Base-by-base conservation (phyloP, 2,888 invertebrate genomes). In the Xanthia togata region DNA sequence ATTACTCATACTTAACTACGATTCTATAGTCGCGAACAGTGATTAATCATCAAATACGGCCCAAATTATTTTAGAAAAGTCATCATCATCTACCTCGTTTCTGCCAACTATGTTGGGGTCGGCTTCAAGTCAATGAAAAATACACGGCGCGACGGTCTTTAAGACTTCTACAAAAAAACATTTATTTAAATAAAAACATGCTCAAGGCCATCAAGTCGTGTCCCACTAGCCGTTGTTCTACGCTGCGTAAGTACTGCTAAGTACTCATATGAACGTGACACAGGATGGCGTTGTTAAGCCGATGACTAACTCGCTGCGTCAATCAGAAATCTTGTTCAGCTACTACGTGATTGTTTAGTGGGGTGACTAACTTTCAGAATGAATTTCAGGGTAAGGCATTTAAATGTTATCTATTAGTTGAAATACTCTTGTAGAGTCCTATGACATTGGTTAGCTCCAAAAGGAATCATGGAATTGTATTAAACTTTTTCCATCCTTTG, bases 281-380 rank as follows among this genome's bases (percentile, higher is more conserved):
- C 88, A 87, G 87, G 87, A 87, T 73, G 87, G 9, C n/a, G 38
- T 81, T 68, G 78, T 87, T 87, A 82, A 79, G 73, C 78, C 53
- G 57, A 57, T 76, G 44, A 78, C 65, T 67, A 70, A 26, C 20
- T n/a, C 70, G 71, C 73, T 69, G 73, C 79, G 79, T 79, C 88
- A 82, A 75, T 76, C 71, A 78, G 62, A 78, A 82, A 87, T 87
- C 87, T 84, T 60, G 78, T 81, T 81, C 68, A 70, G 67, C 47
- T 77, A 64, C 69, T 70, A 60, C 65, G 35, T 70, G 73, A 81
- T 74, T 77, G 83, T 26, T 44, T 12, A 53, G 44, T 84, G 60
- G 87, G 78, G 79, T 79, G 78, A 84, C 83, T 72, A 70, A 68
- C 26, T 35, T 59, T 79, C n/a, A 35, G n/a, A 53, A 23, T 23